These are phyloP conservation scores for Glyptemys insculpta DNA, from an alignment of 2,797 vertebrate species.

Conservation along the genomic window DNA sequence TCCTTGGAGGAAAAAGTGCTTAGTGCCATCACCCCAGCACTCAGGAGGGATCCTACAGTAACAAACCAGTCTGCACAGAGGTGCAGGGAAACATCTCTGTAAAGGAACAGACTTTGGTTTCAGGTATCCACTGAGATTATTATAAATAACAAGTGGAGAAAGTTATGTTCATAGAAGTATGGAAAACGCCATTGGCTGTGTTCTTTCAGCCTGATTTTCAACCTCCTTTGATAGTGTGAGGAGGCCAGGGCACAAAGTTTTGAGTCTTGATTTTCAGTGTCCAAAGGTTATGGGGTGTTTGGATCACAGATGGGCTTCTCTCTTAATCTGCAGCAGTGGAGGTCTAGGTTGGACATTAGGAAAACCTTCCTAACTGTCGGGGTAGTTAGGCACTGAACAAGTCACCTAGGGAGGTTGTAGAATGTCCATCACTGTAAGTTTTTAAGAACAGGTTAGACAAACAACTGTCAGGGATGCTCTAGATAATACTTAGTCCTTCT, in stretches of 20 bases:
- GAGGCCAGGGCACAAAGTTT: conserved; percentile 14
- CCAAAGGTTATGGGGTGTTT: background rate
- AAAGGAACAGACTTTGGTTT: background rate
- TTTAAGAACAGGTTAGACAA: background rate
- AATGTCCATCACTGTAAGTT: background rate
- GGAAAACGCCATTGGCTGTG: conserved; percentile 34
- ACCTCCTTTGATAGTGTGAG: conserved; percentile 3
- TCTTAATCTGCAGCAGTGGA: background rate
- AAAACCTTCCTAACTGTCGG: too few relatives aligned
- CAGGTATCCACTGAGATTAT: background rate
- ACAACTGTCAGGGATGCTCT: background rate
- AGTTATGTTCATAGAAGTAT: background rate
- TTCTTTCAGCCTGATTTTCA: conserved; percentile 34
- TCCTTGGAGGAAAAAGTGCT: background rate
- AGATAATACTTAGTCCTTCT: background rate
- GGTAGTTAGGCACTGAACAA: background rate
- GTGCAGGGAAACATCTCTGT: background rate
- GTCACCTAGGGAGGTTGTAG: background rate
- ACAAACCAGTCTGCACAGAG: background rate
- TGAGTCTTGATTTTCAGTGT: conserved; percentile 12
- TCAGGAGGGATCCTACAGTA: background rate
- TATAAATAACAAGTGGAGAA: conserved; percentile 20
- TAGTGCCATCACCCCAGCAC: background rate
- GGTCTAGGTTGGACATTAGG: background rate
- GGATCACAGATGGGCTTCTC: background rate